Percentiles rank a stretch among this genome's conserved stretches.
These are phyloP conservation scores for Trichogramma dendrolimi DNA, from an alignment of 2,888 invertebrate species.

Conservation along the genomic window DNA sequence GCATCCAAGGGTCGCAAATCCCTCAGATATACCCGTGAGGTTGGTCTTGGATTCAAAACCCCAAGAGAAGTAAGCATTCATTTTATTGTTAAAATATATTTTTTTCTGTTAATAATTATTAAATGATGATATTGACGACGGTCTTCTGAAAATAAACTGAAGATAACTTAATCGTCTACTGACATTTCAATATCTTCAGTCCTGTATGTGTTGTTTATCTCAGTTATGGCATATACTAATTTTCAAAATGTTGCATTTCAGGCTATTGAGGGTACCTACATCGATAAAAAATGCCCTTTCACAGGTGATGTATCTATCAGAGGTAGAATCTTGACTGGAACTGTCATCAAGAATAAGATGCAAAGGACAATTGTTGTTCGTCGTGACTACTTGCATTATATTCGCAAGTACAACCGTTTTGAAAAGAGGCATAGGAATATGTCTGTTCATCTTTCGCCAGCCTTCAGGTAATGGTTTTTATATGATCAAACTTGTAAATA, in stretches of 20 bases:
- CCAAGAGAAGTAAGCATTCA: constrained; percentile 71
- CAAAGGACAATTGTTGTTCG: constrained; percentile 96
- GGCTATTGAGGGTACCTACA: constrained; percentile 98
- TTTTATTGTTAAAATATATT: constrained; percentile 21
- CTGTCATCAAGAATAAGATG: constrained; percentile 98
- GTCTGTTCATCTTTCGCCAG: constrained; percentile 96
- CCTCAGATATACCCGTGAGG: constrained; percentile 78
- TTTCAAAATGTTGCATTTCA: constrained; percentile 47
- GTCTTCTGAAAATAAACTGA: constrained; percentile 64
- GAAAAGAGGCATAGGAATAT: constrained; percentile 99
- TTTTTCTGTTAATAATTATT: neutral
- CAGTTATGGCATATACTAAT: too few relatives aligned
- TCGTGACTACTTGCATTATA: constrained; percentile 95
- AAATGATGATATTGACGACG: constrained; percentile 72
- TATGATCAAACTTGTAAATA: constrained; percentile 1
- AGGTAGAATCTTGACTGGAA: constrained; percentile 93
- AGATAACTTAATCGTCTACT: constrained; percentile 29
- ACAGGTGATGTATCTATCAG: constrained; percentile 97
- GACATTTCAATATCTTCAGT: constrained; percentile 30
- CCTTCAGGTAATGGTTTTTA: constrained; percentile 74
- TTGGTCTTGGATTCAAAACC: constrained; percentile 91
- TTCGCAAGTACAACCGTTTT: constrained; percentile 96
- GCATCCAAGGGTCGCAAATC: constrained; percentile 71
- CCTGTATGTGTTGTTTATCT: constrained; percentile 49
- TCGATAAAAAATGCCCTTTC: constrained; percentile 99